phyloP scores from a whole-genome alignment of 2,888 invertebrate species.

The Nasonia oneida region DNA sequence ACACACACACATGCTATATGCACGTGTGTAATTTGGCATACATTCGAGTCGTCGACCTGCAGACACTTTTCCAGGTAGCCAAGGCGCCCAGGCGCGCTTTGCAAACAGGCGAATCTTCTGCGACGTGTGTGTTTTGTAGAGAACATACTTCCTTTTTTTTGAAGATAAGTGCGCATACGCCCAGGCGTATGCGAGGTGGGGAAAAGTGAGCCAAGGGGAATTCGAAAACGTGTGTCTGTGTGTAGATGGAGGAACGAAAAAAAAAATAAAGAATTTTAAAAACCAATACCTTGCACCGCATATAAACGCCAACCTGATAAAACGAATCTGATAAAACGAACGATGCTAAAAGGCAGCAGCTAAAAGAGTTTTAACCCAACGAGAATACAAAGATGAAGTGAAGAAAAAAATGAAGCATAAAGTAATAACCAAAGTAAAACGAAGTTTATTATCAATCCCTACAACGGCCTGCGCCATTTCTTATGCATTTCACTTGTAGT shows the following conservation, averaged over 20 bases:
- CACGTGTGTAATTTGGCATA: not conserved
- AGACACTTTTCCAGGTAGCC: constrained; percentile 58
- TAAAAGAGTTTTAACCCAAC: constrained; percentile 11
- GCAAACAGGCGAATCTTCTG: constrained; percentile 24
- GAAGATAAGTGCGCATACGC: too few relatives aligned
- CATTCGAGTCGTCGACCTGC: constrained; percentile 51
- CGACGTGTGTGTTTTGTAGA: constrained; percentile 16
- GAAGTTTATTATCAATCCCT: constrained; percentile 38
- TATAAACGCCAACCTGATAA: constrained; percentile 37
- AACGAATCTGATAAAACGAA: constrained; percentile 47
- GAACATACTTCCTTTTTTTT: too few relatives aligned
- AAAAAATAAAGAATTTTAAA: constrained; percentile 33
- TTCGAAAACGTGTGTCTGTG: not conserved
- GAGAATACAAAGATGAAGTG: not conserved
- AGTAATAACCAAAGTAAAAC: constrained; percentile 13
- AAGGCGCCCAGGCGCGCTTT: not conserved
- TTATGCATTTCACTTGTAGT: constrained; percentile 42
- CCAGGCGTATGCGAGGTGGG: not conserved
- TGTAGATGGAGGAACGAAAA: constrained; percentile 27
- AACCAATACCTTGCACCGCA: constrained; percentile 22
- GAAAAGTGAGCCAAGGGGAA: not conserved
- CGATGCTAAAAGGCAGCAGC: constrained; percentile 31
- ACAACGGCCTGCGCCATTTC: constrained; percentile 20
- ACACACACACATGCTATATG: not conserved
- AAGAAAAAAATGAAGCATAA: not conserved